Evolutionary conservation across 1,140 invertebrate species (phyloP).

Genomic region (Meloidogyne hapla): DNA sequence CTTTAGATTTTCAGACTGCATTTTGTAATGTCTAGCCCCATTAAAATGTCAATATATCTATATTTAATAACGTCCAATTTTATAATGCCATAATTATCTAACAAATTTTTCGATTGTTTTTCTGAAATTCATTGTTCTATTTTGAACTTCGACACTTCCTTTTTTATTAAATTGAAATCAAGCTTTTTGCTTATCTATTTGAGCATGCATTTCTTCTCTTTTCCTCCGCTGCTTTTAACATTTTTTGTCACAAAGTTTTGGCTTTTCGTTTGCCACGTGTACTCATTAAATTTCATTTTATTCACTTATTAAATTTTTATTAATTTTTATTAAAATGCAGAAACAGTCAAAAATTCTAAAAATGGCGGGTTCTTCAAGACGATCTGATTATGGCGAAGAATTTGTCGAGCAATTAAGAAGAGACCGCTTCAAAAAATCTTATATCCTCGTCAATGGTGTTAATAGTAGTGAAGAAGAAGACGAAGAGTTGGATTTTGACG

Average conservation of each 20-base stretch:
- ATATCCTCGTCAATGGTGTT: conserved; percentile 20
- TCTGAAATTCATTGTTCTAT: too few species aligned
- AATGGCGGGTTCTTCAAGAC: conserved; percentile 17
- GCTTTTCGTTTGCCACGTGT: not conserved
- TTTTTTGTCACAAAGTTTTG: not conserved
- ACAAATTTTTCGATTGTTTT: not conserved
- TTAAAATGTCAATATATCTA: too few species aligned
- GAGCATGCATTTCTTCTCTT: too few species aligned
- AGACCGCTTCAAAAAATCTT: conserved; percentile 21
- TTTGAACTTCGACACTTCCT: not conserved
- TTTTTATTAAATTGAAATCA: not conserved
- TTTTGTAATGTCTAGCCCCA: too few species aligned
- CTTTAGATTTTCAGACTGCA: too few species aligned
- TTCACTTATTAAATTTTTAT: not conserved
- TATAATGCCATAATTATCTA: too few species aligned
- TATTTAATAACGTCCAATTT: too few species aligned
- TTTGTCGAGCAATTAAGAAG: conserved; percentile 17
- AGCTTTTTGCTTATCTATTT: not conserved
- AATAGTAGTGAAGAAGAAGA: conserved; percentile 22
- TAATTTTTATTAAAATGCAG: not conserved
- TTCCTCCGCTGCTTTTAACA: too few species aligned
- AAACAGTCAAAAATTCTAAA: not conserved
- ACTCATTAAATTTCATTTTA: not conserved
- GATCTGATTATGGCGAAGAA: conserved; percentile 24
- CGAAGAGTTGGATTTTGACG: conserved; percentile 21